phyloP scores from a whole-genome alignment of 2,113 vertebrate species.

The Agapornis roseicollis region DNA sequence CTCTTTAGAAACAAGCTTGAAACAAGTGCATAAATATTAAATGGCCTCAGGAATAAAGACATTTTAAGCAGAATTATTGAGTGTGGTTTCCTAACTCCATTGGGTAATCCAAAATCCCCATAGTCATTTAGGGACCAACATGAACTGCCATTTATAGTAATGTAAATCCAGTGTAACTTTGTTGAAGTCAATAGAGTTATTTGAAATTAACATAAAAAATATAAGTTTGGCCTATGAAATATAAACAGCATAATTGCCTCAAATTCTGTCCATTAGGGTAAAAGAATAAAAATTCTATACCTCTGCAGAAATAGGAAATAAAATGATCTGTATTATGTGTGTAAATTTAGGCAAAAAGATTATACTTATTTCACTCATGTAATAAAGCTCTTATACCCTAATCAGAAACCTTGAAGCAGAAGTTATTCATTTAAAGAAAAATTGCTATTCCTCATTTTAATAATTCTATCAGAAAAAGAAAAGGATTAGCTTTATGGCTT shows the following conservation, averaged over 20 bases:
- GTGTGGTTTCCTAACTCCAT: constrained; percentile 35
- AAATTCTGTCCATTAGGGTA: constrained; percentile 2
- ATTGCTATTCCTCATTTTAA: neutral
- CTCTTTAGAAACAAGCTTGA: constrained; percentile 49
- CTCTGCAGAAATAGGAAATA: neutral
- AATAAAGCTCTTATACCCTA: neutral
- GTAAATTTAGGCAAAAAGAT: neutral
- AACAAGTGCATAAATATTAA: constrained; percentile 61
- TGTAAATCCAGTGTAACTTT: constrained; percentile 29
- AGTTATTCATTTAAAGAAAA: neutral
- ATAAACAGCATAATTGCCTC: constrained; percentile 29
- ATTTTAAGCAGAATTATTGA: constrained; percentile 61
- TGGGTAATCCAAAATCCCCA: constrained; percentile 51
- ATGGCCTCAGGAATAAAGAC: constrained; percentile 55
- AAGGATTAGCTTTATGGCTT: neutral
- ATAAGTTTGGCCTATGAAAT: neutral
- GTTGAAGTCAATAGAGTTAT: constrained; percentile 22
- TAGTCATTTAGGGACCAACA: constrained; percentile 36
- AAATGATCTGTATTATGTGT: neutral
- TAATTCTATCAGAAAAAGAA: neutral
- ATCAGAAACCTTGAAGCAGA: neutral
- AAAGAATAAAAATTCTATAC: constrained; percentile 2
- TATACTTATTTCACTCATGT: neutral
- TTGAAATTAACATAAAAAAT: constrained; percentile 25
- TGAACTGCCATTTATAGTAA: constrained; percentile 25